Percentiles rank a stretch among this genome's conserved stretches.
Conservation (phyloP, 2,888 invertebrate genomes). For the Harmothoe impar region DNA sequence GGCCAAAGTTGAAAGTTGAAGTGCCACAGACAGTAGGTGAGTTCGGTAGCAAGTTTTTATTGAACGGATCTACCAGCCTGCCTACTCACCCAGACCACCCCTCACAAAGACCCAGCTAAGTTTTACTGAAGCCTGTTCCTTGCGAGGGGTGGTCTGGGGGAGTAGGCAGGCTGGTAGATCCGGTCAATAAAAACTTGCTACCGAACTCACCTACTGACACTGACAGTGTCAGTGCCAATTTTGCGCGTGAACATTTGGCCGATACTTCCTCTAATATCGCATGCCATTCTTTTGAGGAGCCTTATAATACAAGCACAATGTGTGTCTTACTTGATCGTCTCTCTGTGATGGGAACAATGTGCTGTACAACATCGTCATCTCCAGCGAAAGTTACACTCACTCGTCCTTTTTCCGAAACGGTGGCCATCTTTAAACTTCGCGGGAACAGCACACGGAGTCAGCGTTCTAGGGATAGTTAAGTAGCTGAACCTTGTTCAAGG, state of each 20-base stretch:
- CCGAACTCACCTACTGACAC: too few species aligned
- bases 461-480: background rate
- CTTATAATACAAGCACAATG: background rate
- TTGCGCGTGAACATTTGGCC: background rate
- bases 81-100: too few species aligned
- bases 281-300: background rate
- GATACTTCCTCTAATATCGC: background rate
- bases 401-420: slow-evolving; percentile 68
- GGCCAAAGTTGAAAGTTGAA: too few species aligned
- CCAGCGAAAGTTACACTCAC: slow-evolving; percentile 78
- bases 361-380: slow-evolving; percentile 80
- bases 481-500: background rate
- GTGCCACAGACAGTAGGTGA: too few species aligned
- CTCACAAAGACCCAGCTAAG: too few species aligned
- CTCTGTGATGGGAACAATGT: slow-evolving; percentile 72
- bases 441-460: background rate
- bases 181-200: too few species aligned
- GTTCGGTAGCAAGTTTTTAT: too few species aligned
- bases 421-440: slow-evolving; percentile 49
- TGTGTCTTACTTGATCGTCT: slow-evolving; percentile 64
- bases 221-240: background rate
- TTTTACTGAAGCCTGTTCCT: too few species aligned
- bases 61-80: too few species aligned
- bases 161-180: too few species aligned
- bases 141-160: too few species aligned